Evolutionary conservation across 2,888 invertebrate species (phyloP), one percentile per base, ranked within the genome.

Genomic region (Harpalus rufipes): DNA sequence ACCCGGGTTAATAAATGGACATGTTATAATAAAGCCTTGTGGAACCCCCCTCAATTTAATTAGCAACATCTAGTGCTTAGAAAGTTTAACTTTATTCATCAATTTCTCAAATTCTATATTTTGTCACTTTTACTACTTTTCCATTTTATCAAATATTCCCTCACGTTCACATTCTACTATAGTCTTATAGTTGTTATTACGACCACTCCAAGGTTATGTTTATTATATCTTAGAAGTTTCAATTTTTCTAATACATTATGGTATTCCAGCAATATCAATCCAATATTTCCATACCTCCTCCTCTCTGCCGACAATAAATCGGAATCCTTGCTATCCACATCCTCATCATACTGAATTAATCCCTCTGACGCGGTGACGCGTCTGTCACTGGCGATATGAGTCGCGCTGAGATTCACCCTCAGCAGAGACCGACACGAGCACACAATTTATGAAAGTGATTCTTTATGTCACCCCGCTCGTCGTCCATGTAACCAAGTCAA

Each of bases 361-460:
- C 44, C 44, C 44, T 32, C 32, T 32, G 32, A 3, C 32, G 12
- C 44, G 44, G 44, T 10, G 32, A 32, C 44, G 8, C 44, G 44
- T 51, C 44, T 51, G 44, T 51, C 44, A 51, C 10, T 12, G 44
- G 12, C 44, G 44, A 51, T 51, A 51, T 51, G 44, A 51, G 32
- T 32, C 32, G 12, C 44, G 44, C 32, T 12, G 44, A 51, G 44
- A 51, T 51, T 51, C 63, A 25, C 63, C 25, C 44, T 44, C 18
- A 18, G 18, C 18, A 18, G 18, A 3, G 41, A 18, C 72, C 18
- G 65, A n/a, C 44, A 56, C 7, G 39, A 63, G 16, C 68, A 21
- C 18, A 82, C 65, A 82, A 82, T 82, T 65, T 82, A 82, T 82
- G 51, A 72, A 82, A 82, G 72, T 82, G 82, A 82, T 81, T 81